Percentiles rank a stretch among this genome's conserved stretches.
Conservation (phyloP, 2,797 vertebrate species). For the Leptatherina wallacei region DNA sequence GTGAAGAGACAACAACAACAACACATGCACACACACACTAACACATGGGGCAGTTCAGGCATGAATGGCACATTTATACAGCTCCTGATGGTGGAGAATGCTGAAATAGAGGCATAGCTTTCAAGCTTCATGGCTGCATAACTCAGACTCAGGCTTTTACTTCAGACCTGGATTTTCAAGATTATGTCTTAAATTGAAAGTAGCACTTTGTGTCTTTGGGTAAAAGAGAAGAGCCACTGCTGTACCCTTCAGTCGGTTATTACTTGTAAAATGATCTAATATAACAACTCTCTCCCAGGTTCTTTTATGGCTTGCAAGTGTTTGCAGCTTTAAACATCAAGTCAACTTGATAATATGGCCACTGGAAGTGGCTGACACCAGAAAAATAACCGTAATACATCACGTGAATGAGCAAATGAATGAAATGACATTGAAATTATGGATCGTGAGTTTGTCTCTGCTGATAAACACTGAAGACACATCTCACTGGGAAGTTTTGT, state of each 20-base stretch:
- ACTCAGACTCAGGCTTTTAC: background rate
- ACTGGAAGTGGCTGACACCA: too few relatives aligned
- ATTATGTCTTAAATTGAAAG: background rate
- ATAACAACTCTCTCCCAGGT: too few relatives aligned
- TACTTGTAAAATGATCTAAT: background rate
- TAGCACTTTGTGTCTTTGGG: background rate
- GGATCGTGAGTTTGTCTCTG: background rate
- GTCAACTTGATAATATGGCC: too few relatives aligned
- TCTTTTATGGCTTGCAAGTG: too few relatives aligned
- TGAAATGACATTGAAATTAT: too few relatives aligned
- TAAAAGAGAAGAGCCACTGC: background rate
- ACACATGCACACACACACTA: constrained; percentile 31
- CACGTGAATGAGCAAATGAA: too few relatives aligned
- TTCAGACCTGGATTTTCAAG: background rate
- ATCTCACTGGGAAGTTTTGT: background rate
- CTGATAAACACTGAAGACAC: background rate
- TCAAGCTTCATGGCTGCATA: background rate
- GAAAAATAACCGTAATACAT: too few relatives aligned
- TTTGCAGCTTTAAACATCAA: too few relatives aligned
- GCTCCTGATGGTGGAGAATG: constrained; percentile 53
- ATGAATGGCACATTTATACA: constrained; percentile 68
- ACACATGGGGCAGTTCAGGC: constrained; percentile 22
- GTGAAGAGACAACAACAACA: constrained; percentile 56
- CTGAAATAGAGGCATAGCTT: constrained; percentile 1
- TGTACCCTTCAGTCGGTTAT: background rate